A percentile compares a stretch with the other conserved stretches of the same genome.
Conservation (phyloP, 2,113 vertebrate genomes). For the Echinops telfairi region DNA sequence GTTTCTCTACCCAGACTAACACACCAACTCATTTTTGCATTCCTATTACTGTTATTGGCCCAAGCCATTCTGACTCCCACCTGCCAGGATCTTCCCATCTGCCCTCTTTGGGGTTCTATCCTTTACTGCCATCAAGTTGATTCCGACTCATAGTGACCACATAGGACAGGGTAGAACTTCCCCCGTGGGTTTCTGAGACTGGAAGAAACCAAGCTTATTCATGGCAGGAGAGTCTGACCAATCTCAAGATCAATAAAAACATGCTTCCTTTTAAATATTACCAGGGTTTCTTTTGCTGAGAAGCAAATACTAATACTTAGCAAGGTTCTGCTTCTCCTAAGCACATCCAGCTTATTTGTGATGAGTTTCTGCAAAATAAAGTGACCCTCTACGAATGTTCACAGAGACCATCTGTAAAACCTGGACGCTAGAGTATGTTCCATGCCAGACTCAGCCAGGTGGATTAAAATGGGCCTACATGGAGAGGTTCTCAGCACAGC, state of each 20-base stretch:
- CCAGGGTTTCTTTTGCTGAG: slow-evolving; percentile 31
- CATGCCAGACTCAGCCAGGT: background rate
- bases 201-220: slow-evolving; percentile 30
- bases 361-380: slow-evolving; percentile 51
- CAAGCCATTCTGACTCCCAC: background rate
- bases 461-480: background rate
- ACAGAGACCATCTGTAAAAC: background rate
- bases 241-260: slow-evolving; percentile 58
- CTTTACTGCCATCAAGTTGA: too few species aligned
- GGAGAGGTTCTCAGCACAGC: background rate
- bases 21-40: background rate
- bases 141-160: too few species aligned
- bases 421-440: background rate
- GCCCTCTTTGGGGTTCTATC: background rate
- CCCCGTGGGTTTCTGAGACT: too few species aligned
- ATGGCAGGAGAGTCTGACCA: slow-evolving; percentile 17
- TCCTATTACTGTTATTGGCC: slow-evolving; percentile 18
- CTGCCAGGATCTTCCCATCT: background rate
- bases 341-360: background rate
- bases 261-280: slow-evolving; percentile 53
- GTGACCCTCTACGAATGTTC: background rate
- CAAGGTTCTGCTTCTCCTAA: slow-evolving; percentile 43
- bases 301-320: background rate
- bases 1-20: too few species aligned
- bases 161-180: too few species aligned